phyloP scores from a whole-genome alignment of 2,888 invertebrate species.

The Epistrophe grossulariae region DNA sequence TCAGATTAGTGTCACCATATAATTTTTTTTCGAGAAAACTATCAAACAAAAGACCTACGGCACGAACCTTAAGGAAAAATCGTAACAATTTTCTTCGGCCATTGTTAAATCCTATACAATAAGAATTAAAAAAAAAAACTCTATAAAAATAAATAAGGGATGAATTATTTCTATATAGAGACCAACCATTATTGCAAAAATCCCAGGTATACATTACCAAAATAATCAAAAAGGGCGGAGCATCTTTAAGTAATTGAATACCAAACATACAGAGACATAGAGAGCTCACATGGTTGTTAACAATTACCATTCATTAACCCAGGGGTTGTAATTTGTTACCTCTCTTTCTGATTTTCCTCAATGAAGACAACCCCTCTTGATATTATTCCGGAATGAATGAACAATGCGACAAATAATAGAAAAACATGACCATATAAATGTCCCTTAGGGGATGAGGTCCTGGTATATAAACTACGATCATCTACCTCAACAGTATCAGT shows the following conservation, averaged over 20 bases:
- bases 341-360: conserved; percentile 36
- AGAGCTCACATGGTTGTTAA: conserved; percentile 34
- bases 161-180: not conserved
- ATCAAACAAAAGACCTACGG: conserved; percentile 61
- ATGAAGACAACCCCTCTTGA: conserved; percentile 66
- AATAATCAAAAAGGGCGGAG: conserved; percentile 60
- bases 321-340: conserved; percentile 70
- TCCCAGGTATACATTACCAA: conserved; percentile 50
- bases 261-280: conserved; percentile 40
- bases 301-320: conserved; percentile 68
- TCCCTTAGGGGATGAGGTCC: conserved; percentile 39
- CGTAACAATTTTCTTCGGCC: conserved; percentile 56
- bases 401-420: conserved; percentile 3
- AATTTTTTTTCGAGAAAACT: conserved; percentile 4
- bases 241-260: conserved; percentile 73
- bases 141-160: conserved; percentile 17
- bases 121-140: not conserved
- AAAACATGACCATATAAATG: conserved; percentile 34
- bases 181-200: not conserved
- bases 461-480: conserved; percentile 75
- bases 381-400: conserved; percentile 46
- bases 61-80: conserved; percentile 58
- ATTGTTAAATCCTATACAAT: conserved; percentile 29
- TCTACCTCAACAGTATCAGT: conserved; percentile 64
- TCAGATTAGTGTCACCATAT: conserved; percentile 69